Evolutionary conservation across 2,888 invertebrate species (phyloP).

Genomic region (Merodon equestris): DNA sequence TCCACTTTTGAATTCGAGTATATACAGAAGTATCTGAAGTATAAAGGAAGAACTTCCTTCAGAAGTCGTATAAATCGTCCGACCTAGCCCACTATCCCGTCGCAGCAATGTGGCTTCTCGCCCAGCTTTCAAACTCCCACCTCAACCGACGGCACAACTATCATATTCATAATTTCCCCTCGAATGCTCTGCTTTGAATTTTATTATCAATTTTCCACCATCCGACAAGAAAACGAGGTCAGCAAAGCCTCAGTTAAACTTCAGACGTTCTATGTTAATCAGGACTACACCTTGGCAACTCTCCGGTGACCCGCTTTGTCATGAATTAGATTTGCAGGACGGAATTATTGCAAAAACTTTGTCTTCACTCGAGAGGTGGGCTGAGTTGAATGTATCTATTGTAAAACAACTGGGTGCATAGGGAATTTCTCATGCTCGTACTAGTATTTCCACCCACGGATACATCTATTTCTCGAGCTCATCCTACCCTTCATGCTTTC

Average conservation of each 20-base stretch:
- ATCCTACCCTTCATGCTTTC: slow-evolving; percentile 34
- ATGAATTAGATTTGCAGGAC: slow-evolving; percentile 32
- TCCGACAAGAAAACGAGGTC: too few species aligned
- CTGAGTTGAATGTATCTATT: slow-evolving; percentile 10
- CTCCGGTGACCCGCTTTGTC: background rate
- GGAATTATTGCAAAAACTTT: slow-evolving; percentile 50
- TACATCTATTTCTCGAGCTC: slow-evolving; percentile 26
- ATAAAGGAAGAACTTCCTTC: too few species aligned
- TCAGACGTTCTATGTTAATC: slow-evolving; percentile 34
- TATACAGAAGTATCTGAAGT: too few species aligned
- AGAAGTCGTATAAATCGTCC: too few species aligned
- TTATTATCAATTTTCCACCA: slow-evolving; percentile 1
- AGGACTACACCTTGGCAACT: slow-evolving; percentile 17
- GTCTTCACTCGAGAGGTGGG: slow-evolving; percentile 9
- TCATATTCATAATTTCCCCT: background rate
- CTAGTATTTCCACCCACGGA: too few species aligned
- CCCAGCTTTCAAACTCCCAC: too few species aligned
- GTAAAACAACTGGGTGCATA: too few species aligned
- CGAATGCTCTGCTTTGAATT: background rate
- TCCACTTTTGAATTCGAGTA: too few species aligned
- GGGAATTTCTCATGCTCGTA: too few species aligned
- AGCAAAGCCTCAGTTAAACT: slow-evolving; percentile 29
- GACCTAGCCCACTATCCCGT: too few species aligned
- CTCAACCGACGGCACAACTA: too few species aligned
- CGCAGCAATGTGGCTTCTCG: too few species aligned